Evolutionary conservation across 2,113 vertebrate genomes (phyloP).

Genomic region (Rhea pennata): DNA sequence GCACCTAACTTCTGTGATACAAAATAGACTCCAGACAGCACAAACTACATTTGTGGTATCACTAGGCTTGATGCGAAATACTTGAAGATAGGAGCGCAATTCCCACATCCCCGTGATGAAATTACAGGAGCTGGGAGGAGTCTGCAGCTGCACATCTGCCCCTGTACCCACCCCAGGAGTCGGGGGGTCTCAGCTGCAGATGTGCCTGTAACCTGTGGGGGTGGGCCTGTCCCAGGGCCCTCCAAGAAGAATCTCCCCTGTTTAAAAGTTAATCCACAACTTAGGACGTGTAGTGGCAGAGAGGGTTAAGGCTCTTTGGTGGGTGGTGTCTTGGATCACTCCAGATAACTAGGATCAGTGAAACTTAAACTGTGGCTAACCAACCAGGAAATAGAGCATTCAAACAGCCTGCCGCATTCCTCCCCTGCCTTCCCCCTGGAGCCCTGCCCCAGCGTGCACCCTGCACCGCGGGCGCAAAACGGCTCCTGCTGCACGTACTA

Average conservation of each 20-base stretch:
- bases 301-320: neutral
- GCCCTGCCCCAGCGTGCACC: neutral
- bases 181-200: too few species aligned
- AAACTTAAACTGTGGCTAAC: neutral
- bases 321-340: neutral
- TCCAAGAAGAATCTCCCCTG: rapidly evolving
- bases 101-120: too few species aligned
- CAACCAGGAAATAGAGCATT: rapidly evolving
- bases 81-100: too few species aligned
- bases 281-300: rapidly evolving
- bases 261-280: rapidly evolving
- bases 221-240: too few species aligned
- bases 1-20: too few species aligned
- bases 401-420: rapidly evolving
- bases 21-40: too few species aligned
- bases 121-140: too few species aligned
- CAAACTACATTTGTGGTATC: too few species aligned
- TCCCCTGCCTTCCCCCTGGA: neutral
- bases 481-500: neutral
- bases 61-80: too few species aligned
- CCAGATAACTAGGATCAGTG: neutral
- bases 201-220: too few species aligned
- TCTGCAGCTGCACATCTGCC: too few species aligned
- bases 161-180: too few species aligned
- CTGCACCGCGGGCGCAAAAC: rapidly evolving